Evolutionary conservation across 2,888 invertebrate genomes (phyloP), one percentile per base, ranked within the genome.

Genomic region (Catotricha subobsoleta): DNA sequence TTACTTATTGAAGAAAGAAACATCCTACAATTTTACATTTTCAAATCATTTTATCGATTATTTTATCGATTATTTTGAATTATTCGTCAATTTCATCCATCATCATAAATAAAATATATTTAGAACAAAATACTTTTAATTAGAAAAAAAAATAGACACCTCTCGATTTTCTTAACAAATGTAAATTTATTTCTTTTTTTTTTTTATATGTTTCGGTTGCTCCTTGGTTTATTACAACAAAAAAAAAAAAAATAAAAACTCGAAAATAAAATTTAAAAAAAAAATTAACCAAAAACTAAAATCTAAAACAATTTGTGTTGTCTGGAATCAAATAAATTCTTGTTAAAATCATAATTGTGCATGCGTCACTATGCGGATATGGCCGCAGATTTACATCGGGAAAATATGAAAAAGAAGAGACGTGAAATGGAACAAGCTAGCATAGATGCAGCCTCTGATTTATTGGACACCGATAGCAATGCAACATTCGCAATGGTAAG

Each of bases 401-500:
- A 90, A 65, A 87, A 82, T 57, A 79, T 88, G 74, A 86, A 87
- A 71, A 83, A 83, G 64, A 81, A 86, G 62, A 71, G 81, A 53
- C 70, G 82, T 48, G 87, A 88, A 65, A 69, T 86, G 67, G 87
- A 88, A 63, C 80, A 84, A 50, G 77, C 80, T 36, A 82, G 81
- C 49, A 72, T 87, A 68, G 88, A 88, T 55, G 83, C 84, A 31
- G 76, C 83, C 36, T 81, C 86, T 30, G 87, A 87, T 59, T 71
- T 86, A 47, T 69, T 87, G 55, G 88, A 90, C 56, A 78, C 80
- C 23, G 90, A 90, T 61, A 86, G 84, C 62, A 77, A 83, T 55
- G 79, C 84, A 44, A 86, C 86, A 46, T 90, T 90, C 62, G 83
- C 84, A 58, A 88, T 91, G 88, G 90, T 90, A 77, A 76, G 73